Evolutionary conservation across 2,797 vertebrate genomes (phyloP).

Genomic region (Cyprinella venusta): DNA sequence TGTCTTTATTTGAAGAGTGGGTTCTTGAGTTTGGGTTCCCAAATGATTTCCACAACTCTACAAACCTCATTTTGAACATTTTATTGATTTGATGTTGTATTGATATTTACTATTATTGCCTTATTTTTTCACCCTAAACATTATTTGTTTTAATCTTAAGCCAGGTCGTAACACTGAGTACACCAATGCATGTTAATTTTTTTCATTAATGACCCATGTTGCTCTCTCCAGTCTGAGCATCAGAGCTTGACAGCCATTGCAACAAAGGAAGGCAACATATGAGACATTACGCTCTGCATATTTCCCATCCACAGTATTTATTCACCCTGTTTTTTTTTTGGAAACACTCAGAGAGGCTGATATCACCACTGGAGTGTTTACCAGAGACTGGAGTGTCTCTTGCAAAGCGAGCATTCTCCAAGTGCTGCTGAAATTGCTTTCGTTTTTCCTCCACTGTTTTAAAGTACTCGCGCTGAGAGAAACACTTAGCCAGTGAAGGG

Average conservation of each 20-base stretch:
- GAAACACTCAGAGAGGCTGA: conserved; percentile 30
- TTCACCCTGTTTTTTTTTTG: neutral
- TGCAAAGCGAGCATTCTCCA: conserved; percentile 39
- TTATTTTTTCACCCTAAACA: no score
- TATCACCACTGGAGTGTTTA: conserved; percentile 52
- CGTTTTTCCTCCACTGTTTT: conserved; percentile 55
- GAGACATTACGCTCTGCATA: neutral
- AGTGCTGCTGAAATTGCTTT: conserved; percentile 59
- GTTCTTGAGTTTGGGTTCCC: no score
- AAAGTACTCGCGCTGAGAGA: conserved; percentile 52
- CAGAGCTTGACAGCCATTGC: neutral
- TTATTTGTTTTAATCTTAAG: no score
- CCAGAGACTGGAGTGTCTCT: conserved; percentile 43
- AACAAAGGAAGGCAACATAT: conserved; percentile 5
- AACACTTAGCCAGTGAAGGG: conserved; percentile 38
- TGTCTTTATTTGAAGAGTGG: no score
- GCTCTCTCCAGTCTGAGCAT: neutral
- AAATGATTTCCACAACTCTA: no score
- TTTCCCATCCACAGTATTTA: conserved; percentile 3
- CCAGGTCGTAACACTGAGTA: neutral
- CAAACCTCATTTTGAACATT: no score
- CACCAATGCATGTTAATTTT: neutral
- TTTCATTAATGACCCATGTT: conserved; percentile 11
- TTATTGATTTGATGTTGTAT: no score
- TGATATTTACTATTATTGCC: no score